Evolutionary conservation across 2,113 vertebrate species (phyloP).

Genomic region (Archocentrus centrarchus): DNA sequence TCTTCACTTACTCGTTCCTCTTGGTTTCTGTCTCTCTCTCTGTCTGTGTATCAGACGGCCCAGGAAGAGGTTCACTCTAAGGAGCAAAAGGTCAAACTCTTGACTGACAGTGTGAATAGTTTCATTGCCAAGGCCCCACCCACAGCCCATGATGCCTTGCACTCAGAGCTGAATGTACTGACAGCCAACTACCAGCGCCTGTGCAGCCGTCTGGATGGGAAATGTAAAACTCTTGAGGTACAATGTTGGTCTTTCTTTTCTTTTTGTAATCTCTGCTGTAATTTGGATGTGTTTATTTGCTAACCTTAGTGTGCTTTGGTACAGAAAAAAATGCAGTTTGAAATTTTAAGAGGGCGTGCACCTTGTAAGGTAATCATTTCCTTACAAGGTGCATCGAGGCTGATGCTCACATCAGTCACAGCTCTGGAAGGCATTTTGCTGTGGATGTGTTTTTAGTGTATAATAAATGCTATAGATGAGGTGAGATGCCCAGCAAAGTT

Average conservation of each 20-base stretch:
- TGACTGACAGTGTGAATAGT: constrained; percentile 92
- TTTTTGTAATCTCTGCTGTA: neutral
- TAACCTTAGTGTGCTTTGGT: neutral
- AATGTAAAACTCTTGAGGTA: constrained; percentile 97
- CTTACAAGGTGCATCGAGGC: neutral
- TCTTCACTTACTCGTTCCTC: neutral
- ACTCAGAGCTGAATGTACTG: constrained; percentile 89
- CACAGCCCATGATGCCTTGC: constrained; percentile 92
- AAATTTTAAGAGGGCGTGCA: neutral
- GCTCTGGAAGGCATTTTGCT: neutral
- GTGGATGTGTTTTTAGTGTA: neutral
- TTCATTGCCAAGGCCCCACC: constrained; percentile 93
- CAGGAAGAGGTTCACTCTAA: constrained; percentile 96
- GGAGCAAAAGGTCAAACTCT: constrained; percentile 94
- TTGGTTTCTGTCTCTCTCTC: neutral
- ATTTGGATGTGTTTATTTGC: neutral
- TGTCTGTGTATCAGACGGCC: constrained; percentile 84
- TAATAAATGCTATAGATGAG: rapidly evolving
- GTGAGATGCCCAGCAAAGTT: neutral
- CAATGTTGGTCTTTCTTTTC: neutral
- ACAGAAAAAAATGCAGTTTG: neutral
- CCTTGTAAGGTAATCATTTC: neutral
- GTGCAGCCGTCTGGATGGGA: constrained; percentile 95
- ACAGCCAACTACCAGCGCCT: constrained; percentile 93
- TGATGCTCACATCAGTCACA: neutral